Base-by-base conservation (phyloP, 2,113 vertebrate species). In the Pygoscelis antarcticus region DNA sequence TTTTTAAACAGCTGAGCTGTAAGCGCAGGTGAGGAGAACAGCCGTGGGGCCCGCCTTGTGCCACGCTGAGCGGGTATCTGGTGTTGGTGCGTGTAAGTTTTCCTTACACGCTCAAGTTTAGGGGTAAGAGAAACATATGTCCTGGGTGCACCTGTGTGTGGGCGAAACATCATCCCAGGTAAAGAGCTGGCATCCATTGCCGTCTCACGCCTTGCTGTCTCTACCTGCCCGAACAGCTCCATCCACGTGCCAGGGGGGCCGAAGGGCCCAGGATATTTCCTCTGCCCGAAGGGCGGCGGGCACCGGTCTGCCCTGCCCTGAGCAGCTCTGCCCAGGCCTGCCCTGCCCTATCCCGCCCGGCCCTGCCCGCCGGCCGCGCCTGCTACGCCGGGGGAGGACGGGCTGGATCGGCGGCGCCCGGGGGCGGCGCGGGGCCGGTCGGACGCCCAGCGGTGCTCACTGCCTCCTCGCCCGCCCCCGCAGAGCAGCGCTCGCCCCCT, bases 171-270 rank as follows among this genome's bases (percentile, higher is more conserved):
- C 16, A 19, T 6, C 25, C 19, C 27, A 32, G 11, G 6, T 25
- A 3, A 68, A 46, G 52, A 57, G 29, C 12, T 51, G 57, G 3
- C 46, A 38, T 10, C 26, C 26, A 6, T 22, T 52, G 15, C 16
- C 2, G 0, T 8, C 30, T 36, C 13, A 29, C 27, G 26, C 1
- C 27, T 18, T 12, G 2, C 22, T 12, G 19, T 12, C 34, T n/a
- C 38, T 29, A 8, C 42, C 30, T 38, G n/a, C 34, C 44, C 7
- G 2, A 36, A 4, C n/a, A 46, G 16, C 54, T 68, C 40, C 46
- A 13, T 10, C 30, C n/a, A 0, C 6, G 16, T 4, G 3, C 30
- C 16, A 4, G 36, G 0, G 5, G 6, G 7, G 46, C 36, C 11
- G 19, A 23, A 58, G 11, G 10, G 32, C 21, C 11, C 9, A 0